Evolutionary conservation across 2,113 vertebrate genomes (phyloP), one percentile per base, ranked within the genome.

Genomic region (Mesembrinibis cayennensis): DNA sequence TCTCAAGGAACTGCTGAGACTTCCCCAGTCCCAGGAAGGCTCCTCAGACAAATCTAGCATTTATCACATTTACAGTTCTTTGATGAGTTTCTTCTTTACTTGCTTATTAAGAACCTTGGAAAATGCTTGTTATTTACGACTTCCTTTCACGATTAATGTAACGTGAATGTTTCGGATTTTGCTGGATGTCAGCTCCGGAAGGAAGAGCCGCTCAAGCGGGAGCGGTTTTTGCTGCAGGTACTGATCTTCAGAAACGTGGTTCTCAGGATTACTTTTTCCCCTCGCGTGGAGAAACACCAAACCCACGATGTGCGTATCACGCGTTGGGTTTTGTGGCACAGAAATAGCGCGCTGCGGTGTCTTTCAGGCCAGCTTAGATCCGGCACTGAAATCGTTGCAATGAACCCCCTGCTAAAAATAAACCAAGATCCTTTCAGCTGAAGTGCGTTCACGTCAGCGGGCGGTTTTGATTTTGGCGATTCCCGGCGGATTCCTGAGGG

Each of bases 381-480:
- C 3, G 84, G 53, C 67, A 26, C 71, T 49, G 58, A 65, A 82
- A 82, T 29, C 0, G 0, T 65, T 81, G 50, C 21, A 11, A 78
- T 77, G 78, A 70, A 9, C 50, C 78, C 59, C 59, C 77, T 71
- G 84, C 65, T 94, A 86, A 82, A 94, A 94, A 78, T 67, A 93
- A 65, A 53, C 13, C 23, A 2, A 34, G 55, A 78, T 92, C 67
- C 55, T 84, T 81, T 92, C 30, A 7, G 56, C 83, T 34, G 11
- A 66, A 87, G 32, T 40, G 52, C 8, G 1, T 80, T 91, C 49
- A n/a, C 50, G 89, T 70, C 72, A 84, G 80, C 80, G 47, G 72
- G 45, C 0, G 0, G 36, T 34, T 82, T 91, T 36, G n/a, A 50
- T 58, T 77, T 78, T 52, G 83, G 67, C 73, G 63, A 45, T 70